Evolutionary conservation across 2,113 vertebrate species (phyloP).

Genomic region (Struthio camelus): DNA sequence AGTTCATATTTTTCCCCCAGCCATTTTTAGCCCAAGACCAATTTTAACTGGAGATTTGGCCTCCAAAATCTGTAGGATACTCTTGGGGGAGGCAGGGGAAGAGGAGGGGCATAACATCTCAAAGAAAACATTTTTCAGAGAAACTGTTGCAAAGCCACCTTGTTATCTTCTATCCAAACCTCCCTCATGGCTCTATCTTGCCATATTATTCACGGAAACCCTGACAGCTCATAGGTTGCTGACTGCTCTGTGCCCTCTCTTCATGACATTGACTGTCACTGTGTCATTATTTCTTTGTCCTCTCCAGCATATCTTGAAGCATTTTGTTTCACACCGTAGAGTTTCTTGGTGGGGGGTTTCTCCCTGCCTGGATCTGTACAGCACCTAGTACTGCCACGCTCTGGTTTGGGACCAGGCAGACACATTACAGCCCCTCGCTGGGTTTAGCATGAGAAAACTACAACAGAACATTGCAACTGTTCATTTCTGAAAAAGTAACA

Average conservation of each 20-base stretch:
- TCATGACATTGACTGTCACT: background rate
- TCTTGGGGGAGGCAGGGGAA: too few relatives aligned
- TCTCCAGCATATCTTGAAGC: background rate
- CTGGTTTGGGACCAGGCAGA: background rate
- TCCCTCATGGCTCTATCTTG: background rate
- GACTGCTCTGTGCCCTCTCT: background rate
- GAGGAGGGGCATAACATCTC: background rate
- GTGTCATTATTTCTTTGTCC: background rate
- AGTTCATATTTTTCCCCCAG: too few relatives aligned
- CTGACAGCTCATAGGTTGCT: accelerated
- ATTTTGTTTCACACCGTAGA: background rate
- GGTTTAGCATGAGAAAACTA: background rate
- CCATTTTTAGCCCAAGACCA: background rate
- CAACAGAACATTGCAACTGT: background rate
- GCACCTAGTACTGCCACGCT: background rate
- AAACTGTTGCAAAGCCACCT: background rate
- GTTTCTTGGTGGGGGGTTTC: background rate
- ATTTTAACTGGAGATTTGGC: background rate
- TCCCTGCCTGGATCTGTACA: background rate
- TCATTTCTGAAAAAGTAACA: background rate
- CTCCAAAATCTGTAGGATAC: background rate
- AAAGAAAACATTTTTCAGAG: background rate
- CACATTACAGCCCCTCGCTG: background rate
- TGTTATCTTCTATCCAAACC: background rate
- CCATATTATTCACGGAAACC: background rate